Conservation (phyloP, 2,113 vertebrate genomes). For the Microcebus murinus region DNA sequence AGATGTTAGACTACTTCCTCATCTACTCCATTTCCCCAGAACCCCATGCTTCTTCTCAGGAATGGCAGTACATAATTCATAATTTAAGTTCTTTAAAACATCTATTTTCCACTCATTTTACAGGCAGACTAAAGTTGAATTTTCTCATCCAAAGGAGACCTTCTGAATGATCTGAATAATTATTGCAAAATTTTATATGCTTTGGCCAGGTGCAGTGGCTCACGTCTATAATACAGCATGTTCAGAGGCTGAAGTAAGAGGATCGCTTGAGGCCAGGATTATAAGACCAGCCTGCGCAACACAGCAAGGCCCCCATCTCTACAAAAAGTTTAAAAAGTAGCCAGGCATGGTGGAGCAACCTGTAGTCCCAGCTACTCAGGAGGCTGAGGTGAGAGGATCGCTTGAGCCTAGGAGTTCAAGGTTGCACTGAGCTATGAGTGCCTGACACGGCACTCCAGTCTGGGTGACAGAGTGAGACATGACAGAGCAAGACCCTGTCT, state of each 20-base stretch:
- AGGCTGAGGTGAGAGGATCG: background rate
- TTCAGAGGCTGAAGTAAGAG: background rate
- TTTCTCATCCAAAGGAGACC: background rate
- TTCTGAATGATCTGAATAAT: conserved; percentile 3
- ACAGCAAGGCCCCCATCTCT: background rate
- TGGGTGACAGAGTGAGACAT: background rate
- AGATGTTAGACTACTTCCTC: background rate
- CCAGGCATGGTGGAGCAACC: background rate
- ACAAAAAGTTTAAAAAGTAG: background rate
- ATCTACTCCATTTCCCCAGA: background rate
- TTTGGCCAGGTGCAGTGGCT: background rate
- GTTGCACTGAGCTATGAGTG: background rate
- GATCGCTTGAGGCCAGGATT: background rate
- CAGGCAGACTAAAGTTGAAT: background rate
- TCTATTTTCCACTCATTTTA: background rate
- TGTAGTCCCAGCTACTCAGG: background rate
- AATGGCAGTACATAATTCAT: background rate
- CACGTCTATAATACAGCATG: background rate
- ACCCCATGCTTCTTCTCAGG: background rate
- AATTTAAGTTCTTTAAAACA: background rate
- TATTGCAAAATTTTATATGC: background rate
- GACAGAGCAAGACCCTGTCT: background rate
- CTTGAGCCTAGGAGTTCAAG: background rate
- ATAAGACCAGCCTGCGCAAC: background rate
- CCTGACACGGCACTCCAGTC: background rate